Evolutionary conservation across 2,888 invertebrate species (phyloP), one percentile per base, ranked within the genome.

Genomic region (Melinaea menophilus): DNA sequence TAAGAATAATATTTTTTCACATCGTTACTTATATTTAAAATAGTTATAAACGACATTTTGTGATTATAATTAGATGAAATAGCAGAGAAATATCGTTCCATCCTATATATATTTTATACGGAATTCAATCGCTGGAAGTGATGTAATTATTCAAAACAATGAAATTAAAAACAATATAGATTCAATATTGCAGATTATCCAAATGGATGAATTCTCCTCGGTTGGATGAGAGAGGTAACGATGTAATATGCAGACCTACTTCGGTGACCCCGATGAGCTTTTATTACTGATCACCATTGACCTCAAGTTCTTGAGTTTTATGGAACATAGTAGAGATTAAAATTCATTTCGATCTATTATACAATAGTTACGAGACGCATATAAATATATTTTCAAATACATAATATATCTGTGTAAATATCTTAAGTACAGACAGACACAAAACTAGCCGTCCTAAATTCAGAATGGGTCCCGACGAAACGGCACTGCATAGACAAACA

Each of bases 401-500:
- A 22, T 22, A 22, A 22, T 22, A 22, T 22, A 22, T n/a, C n/a
- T 22, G 22, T 22, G 22, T 22, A 22, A 22, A 22, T 22, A 22
- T 22, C 22, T 22, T 22, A 22, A 22, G 1, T 22, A 57, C 22
- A 58, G 45, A 56, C 48, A 37, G 58, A 61, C 55, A 62, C 51
- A 58, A 55, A 58, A 59, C 54, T 47, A 51, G 56, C 34, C 64
- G 59, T 65, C 64, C 65, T 71, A 73, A 75, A 72, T 79, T 73
- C 76, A 68, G 69, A 71, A 66, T 73, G 68, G 67, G 71, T 75
- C 71, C 71, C 70, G 69, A 63, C 67, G 74, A 71, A 72, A 72
- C 72, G 69, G 70, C 71, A 63, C 41, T 41, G 80, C 78, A 80
- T 80, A 82, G 76, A 70, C 75, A 80, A 78, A 69, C 61, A 66